Evolutionary conservation across 2,888 invertebrate genomes (phyloP).

Genomic region (Napeogenes sylphis): DNA sequence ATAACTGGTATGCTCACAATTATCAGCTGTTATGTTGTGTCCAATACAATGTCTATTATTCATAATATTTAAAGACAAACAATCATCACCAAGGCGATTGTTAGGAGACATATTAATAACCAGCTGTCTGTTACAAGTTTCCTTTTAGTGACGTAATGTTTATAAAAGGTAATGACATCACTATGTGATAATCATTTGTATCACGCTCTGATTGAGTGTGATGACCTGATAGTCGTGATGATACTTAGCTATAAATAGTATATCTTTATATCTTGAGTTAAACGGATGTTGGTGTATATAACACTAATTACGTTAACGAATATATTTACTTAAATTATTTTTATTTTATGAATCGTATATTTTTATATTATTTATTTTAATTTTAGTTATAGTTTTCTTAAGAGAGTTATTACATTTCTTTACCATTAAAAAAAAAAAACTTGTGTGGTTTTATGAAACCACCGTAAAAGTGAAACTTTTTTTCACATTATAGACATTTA

Average conservation of each 20-base stretch:
- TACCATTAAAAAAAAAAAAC: too few species aligned
- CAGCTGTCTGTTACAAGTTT: slow-evolving; percentile 43
- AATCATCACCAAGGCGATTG: background rate
- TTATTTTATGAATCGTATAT: too few species aligned
- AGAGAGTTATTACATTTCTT: too few species aligned
- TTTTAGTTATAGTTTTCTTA: too few species aligned
- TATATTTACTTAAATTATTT: too few species aligned
- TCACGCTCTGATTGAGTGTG: slow-evolving; percentile 40
- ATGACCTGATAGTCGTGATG: slow-evolving; percentile 33
- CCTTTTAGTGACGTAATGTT: slow-evolving; percentile 47
- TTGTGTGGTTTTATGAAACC: too few species aligned
- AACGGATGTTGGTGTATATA: background rate
- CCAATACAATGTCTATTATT: slow-evolving; percentile 1
- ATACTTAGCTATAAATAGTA: slow-evolving; percentile 1
- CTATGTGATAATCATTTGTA: slow-evolving; percentile 38
- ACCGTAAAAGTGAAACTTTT: too few species aligned
- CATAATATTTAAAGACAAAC: slow-evolving; percentile 1
- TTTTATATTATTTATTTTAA: too few species aligned
- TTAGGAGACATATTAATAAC: slow-evolving; percentile 27
- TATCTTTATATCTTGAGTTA: background rate
- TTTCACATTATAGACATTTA: too few species aligned
- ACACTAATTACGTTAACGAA: too few species aligned
- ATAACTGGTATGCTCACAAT: background rate
- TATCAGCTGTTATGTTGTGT: background rate
- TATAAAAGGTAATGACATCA: slow-evolving; percentile 43